Base-by-base conservation (phyloP, 2,797 vertebrate genomes). In the Smutsia gigantea region DNA sequence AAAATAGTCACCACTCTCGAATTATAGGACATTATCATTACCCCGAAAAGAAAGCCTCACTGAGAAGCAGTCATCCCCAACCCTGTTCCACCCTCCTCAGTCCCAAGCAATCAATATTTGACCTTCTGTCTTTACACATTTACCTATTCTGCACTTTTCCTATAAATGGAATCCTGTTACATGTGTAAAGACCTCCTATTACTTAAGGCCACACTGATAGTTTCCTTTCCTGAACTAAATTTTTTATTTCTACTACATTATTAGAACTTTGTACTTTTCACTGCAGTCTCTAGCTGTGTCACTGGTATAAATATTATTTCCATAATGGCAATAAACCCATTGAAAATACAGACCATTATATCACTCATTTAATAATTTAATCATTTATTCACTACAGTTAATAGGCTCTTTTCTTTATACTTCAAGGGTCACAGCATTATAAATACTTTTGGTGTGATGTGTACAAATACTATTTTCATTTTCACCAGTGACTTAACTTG, bases 141-240 rank as follows among this genome's bases (percentile, higher is more conserved):
- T 42, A 27, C 14, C 63, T 31, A 4, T 11, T 69, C 23, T 83
- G 21, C n/a, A 46, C 49, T 68, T 59, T 71, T 68, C 17, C 39
- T 37, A 12, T 18, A 55, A 81, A 64, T 31, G 10, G 14, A 85
- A 82, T 77, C 39, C 21, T 0, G 39, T 7, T 39, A 39, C 29
- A 23, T 10, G 3, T 25, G 7, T 57, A 4, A 71, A 55, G 68
- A 72, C 9, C 42, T 66, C 57, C n/a, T 77, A 61, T 25, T 84
- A 23, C 8, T 53, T 53, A 92, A 93, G 42, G 42, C 9, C 46
- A 21, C 27, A 7, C 1, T 8, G n/a, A 31, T 1, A 19, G n/a
- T 27, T 46, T 85, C 93, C n/a, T 82, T 93, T 91, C 15, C 37
- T 31, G 15, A 93, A 55, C 13, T 53, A 57, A 89, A 57, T 9